phyloP scores from a whole-genome alignment of 2,113 vertebrate species.

The Macquaria australasica region DNA sequence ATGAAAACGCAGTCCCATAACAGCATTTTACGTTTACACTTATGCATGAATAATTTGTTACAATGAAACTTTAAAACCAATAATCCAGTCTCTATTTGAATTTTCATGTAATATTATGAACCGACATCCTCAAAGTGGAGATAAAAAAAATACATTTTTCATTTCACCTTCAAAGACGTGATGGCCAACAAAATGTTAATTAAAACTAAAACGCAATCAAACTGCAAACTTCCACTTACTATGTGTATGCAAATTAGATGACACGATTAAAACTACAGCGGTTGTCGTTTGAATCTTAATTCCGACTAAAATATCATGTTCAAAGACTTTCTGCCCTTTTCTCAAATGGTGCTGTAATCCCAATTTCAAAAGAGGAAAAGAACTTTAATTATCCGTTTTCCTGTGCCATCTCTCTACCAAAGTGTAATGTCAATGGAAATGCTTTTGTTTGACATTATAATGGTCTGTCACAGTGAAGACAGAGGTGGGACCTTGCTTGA shows the following conservation, averaged over 20 bases:
- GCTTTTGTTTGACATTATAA: constrained; percentile 6
- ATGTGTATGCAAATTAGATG: constrained; percentile 14
- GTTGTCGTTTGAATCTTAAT: constrained; percentile 19
- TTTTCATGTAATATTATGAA: constrained; percentile 2
- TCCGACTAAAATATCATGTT: constrained; percentile 4
- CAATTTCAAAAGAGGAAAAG: constrained; percentile 3
- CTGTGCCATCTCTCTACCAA: neutral
- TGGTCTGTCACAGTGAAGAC: neutral
- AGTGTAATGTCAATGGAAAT: neutral
- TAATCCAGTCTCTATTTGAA: constrained; percentile 21
- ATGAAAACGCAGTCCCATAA: neutral
- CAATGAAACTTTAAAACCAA: constrained; percentile 40
- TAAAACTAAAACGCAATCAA: constrained; percentile 14
- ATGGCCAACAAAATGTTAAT: constrained; percentile 4
- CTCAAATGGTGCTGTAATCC: neutral
- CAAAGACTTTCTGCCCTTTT: constrained; percentile 7
- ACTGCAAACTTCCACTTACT: neutral
- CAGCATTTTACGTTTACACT: constrained; percentile 16
- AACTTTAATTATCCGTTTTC: neutral
- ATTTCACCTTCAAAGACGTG: constrained; percentile 20
- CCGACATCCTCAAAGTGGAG: neutral
- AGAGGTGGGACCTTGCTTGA: neutral
- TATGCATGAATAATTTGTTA: constrained; percentile 29
- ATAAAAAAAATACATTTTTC: neutral
- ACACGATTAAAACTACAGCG: constrained; percentile 2